phyloP scores from a whole-genome alignment of 2,113 vertebrate species.

The Opisthocomus hoazin region DNA sequence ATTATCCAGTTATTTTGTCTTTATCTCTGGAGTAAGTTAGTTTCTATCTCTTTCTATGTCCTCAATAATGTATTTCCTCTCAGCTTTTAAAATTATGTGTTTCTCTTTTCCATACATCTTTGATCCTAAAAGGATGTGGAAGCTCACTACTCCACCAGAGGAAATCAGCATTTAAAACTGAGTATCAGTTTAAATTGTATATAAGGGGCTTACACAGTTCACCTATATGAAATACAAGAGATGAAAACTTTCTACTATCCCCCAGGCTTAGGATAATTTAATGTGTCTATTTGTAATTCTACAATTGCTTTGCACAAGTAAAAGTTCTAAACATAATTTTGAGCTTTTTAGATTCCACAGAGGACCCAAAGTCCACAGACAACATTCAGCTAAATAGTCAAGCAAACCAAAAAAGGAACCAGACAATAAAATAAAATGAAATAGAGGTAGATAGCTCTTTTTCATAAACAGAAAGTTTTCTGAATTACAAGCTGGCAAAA shows the following conservation, averaged over 20 bases:
- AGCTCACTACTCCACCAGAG: background rate
- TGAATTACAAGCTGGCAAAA: background rate
- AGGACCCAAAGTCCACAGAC: background rate
- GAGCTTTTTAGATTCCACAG: background rate
- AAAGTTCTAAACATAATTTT: background rate
- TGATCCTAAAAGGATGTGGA: background rate
- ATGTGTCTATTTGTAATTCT: background rate
- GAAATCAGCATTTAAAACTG: background rate
- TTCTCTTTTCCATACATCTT: background rate
- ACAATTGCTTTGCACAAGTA: background rate
- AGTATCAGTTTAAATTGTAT: background rate
- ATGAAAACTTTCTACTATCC: background rate
- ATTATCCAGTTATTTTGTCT: background rate
- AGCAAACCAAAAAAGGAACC: background rate
- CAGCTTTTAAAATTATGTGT: background rate
- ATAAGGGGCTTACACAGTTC: background rate
- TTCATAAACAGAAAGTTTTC: background rate
- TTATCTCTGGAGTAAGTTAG: background rate
- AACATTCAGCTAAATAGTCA: background rate
- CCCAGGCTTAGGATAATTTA: background rate
- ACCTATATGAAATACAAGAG: background rate
- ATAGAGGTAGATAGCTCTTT: background rate
- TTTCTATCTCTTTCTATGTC: background rate
- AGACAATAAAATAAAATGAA: background rate
- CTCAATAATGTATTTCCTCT: background rate